Base-by-base conservation (phyloP, 1,140 invertebrate genomes). In the Venturia canescens region DNA sequence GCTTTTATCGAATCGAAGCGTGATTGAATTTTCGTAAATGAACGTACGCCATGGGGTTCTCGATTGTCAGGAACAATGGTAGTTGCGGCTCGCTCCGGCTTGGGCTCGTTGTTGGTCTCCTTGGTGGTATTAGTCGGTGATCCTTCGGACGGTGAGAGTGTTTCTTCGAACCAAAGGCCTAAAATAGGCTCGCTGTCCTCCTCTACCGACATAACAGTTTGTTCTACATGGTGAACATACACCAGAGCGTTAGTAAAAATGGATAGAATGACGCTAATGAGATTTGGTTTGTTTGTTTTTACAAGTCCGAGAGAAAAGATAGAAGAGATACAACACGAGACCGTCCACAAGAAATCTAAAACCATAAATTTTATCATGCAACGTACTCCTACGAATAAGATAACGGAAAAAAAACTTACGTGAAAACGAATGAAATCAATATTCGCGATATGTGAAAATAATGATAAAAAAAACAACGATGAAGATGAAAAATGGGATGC, bases 161-260 rank as follows among this genome's bases (percentile, higher is more conserved):
- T 98, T 89, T 98, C 97, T 89, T 98, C 97, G 92, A 98, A 98
- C 97, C 97, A 98, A 78, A 97, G 93, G 0, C 97, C 97, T 85
- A 98, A 93, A 82, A 98, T 95, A 1, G 97, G 97, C 90, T 98
- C 97, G 90, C 96, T 98, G 91, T 97, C 97, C 91, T 97, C 96
- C 84, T 92, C 91, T 91, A 87, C 84, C 86, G 87, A 91, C 88
- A 91, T 89, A 91, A 89, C 84, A 91, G 87, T 89, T 90, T 90
- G 88, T 89, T 89, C 87, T 87, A 88, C 86, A 87, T 87, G 87
- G 84, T 84, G 85, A 88, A 88, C 85, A 89, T 81, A 87, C 84
- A 87, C 83, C 85, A 86, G 78, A 87, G 84, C 82, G 82, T 89
- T 89, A 89, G 87, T 87, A 85, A 83, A 77, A 80, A 87, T 84